Evolutionary conservation across 2,888 invertebrate genomes (phyloP).

Genomic region (Phytoseiulus persimilis): DNA sequence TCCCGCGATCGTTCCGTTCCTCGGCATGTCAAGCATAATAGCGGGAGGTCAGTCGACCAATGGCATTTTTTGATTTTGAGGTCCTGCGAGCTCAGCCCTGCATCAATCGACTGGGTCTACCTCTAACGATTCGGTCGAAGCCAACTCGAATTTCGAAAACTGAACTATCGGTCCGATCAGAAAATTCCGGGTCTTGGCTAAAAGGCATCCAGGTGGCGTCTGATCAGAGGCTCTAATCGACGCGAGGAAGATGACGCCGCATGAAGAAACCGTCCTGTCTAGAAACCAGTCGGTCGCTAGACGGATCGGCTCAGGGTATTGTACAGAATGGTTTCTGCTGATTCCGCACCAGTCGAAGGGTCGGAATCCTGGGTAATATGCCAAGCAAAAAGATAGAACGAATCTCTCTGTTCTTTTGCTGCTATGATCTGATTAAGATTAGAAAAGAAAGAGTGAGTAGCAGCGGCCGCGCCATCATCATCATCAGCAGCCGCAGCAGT

Average conservation of each 20-base stretch:
- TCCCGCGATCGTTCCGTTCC: neutral
- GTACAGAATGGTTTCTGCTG: slow-evolving; percentile 20
- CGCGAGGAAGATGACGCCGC: too few relatives aligned
- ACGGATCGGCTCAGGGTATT: neutral
- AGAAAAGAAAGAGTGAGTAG: slow-evolving; percentile 9
- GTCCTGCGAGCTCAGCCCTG: neutral
- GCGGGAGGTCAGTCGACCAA: neutral
- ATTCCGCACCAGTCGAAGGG: neutral
- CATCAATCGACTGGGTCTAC: too few relatives aligned
- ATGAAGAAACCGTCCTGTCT: neutral
- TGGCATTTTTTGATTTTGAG: neutral
- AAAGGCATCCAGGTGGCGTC: too few relatives aligned
- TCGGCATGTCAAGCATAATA: neutral
- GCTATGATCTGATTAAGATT: slow-evolving; percentile 38
- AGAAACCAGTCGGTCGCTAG: neutral
- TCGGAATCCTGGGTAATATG: slow-evolving; percentile 28
- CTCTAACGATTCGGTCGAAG: too few relatives aligned
- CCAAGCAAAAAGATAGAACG: slow-evolving; percentile 17
- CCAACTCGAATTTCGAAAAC: too few relatives aligned
- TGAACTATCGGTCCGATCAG: too few relatives aligned
- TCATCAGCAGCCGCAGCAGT: neutral
- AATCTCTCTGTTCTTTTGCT: slow-evolving; percentile 28
- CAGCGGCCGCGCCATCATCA: neutral
- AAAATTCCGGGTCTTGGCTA: too few relatives aligned
- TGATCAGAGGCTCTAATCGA: too few relatives aligned